Evolutionary conservation across 2,797 vertebrate genomes (phyloP), one percentile per base, ranked within the genome.

Genomic region (Anguilla pacifica): DNA sequence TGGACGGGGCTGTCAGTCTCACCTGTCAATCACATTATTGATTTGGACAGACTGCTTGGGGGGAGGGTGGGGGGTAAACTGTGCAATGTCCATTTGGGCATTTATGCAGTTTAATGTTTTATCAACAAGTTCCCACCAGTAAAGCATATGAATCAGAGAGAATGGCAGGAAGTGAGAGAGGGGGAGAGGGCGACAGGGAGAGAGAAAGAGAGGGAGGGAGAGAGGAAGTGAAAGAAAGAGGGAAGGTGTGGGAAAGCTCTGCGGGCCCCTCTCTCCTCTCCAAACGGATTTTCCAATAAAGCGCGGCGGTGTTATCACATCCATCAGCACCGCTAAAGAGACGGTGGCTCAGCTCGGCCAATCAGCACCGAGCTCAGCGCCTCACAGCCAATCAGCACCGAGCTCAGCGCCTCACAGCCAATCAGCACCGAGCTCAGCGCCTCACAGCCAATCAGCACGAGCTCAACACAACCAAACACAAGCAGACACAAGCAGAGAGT

Each of bases 131-230:
- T 35, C 35, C 35, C 35, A 35, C 35, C 35, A 35, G 35, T 35
- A 35, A 35, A 19, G 57, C 57, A 22, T 2, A 2, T 11, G 57
- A 13, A 13, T 1, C 0, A 25, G 4, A 67, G 61, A 67, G 25
- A n/a, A 4, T 6, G 61, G n/a, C 4, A 67, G 61, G n/a, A 22
- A 67, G 13, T 5, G 61, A 51, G 49, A 51, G 49, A 51, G 49
- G n/a, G 67, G n/a, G n/a, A 28, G 67, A 28, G n/a, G 1, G 84
- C 43, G 85, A 87, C 94, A 91, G 87, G 25, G 25, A 84, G 64
- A 15, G 2, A 67, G 74, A 53, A 28, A 2, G 84, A 64, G 86
- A 92, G 10, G 53, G 43, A 55, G 28, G 53, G 31, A n/a, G 25
- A 25, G 19, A 39, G 19, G n/a, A 28, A 57, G 51, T 55, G 72